Evolutionary conservation across 2,797 vertebrate species (phyloP), one percentile per base, ranked within the genome.

Genomic region (Melanotaenia maccullochi): DNA sequence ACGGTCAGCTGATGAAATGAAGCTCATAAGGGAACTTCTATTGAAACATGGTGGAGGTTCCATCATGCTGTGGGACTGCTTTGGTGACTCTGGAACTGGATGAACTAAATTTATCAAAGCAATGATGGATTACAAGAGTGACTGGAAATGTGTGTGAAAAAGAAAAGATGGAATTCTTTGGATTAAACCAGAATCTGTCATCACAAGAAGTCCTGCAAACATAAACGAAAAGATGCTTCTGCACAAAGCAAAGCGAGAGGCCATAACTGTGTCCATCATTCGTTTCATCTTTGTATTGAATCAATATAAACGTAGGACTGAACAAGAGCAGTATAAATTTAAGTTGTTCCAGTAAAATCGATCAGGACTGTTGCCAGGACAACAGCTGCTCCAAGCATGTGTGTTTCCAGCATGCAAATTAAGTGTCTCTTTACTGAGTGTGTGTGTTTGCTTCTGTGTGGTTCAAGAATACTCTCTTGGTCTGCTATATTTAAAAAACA

Each of bases 371-470:
- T 76, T 68, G 60, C 38, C 38, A 57, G 63, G 66, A 38, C 47
- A 59, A 56, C 60, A 71, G 33, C 52, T 55, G 14, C 24, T 25
- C 22, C 18, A 52, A 24, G 49, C 60, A 47, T 9, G 0, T 51
- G 56, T 65, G 35, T 54, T 18, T 73, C 20, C 20, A 74, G 73
- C 68, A 33, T 73, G 59, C 12, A 49, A 36, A 35, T 58, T 57
- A 47, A 47, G 20, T 47, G 44, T 52, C 22, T 25, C 49, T 52
- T 52, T 24, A 24, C 22, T n/a, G 36, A 68, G 49, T 68, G 60
- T 59, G 57, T 68, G 35, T 51, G 42, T 67, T 16, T 32, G 28
- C 33, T 44, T 60, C 33, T 51, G 42, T 67, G 16, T 32, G 28
- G 28, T 44, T 58, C 33, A 55, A 51, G 35, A 58, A 40, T 62